Evolutionary conservation across 2,113 vertebrate species (phyloP).

Genomic region (Silurus asotus): DNA sequence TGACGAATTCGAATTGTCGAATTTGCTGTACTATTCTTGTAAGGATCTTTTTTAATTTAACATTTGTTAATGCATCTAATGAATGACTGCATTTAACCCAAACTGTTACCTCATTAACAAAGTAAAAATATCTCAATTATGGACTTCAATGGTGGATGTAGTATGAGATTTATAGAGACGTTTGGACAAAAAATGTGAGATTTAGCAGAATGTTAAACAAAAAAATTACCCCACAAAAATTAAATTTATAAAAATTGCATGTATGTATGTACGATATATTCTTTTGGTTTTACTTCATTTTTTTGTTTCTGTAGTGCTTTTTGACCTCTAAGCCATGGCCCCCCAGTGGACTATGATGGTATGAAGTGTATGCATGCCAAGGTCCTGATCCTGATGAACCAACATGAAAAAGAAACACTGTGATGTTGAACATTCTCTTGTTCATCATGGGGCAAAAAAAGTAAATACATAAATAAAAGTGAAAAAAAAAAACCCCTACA

Average conservation of each 20-base stretch:
- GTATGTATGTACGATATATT: background rate
- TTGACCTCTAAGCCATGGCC: background rate
- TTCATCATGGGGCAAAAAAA: background rate
- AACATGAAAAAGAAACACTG: background rate
- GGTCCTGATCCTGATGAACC: background rate
- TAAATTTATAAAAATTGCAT: background rate
- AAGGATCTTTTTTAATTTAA: background rate
- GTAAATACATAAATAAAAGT: background rate
- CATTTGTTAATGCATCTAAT: background rate
- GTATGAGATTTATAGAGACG: background rate
- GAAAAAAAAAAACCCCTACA: background rate
- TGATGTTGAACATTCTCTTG: background rate
- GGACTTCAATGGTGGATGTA: background rate
- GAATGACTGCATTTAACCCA: background rate
- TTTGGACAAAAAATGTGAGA: background rate
- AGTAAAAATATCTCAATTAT: background rate
- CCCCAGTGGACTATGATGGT: background rate
- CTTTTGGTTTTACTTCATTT: background rate
- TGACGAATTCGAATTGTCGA: slow-evolving; percentile 58
- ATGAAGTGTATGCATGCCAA: background rate
- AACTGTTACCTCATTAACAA: background rate
- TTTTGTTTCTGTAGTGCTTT: background rate
- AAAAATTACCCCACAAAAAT: background rate
- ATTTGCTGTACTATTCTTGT: background rate
- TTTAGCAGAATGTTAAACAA: background rate